phyloP scores from a whole-genome alignment of 2,113 vertebrate species.

The Rhineura floridana region DNA sequence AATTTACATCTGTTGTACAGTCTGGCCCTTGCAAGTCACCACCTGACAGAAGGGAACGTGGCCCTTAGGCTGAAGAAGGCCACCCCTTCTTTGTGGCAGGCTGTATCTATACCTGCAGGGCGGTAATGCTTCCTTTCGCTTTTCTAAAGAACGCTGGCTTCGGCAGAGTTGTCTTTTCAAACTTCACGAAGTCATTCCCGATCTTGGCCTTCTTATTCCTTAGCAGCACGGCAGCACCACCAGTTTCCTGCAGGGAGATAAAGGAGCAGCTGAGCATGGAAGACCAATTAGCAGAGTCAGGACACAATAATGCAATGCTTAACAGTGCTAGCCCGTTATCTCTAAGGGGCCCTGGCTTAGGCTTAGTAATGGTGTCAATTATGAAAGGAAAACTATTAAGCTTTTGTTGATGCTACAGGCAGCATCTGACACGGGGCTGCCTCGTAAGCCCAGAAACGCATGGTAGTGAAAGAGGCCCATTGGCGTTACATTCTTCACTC shows the following conservation, averaged over 20 bases:
- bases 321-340: background rate
- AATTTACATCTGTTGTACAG: too few relatives aligned
- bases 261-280: background rate
- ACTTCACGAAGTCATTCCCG: constrained; percentile 78
- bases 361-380: background rate
- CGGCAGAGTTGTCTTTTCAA: constrained; percentile 75
- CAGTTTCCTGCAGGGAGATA: constrained; percentile 53
- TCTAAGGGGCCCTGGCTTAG: rapidly evolving
- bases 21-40: too few relatives aligned
- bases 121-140: constrained; percentile 58
- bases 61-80: too few relatives aligned
- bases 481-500: background rate
- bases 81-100: background rate
- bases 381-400: background rate
- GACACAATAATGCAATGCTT: background rate
- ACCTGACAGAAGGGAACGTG: background rate
- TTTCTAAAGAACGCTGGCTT: constrained; percentile 83
- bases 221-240: background rate
- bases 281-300: background rate
- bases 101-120: constrained; percentile 55
- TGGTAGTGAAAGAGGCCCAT: background rate
- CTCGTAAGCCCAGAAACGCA: background rate
- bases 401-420: background rate
- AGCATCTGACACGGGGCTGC: background rate
- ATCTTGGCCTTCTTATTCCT: constrained; percentile 66